Evolutionary conservation across 30 jellyfish, hydroid and myxozoan genomes (phyloP).

Genomic region (Cassiopea xamachana): DNA sequence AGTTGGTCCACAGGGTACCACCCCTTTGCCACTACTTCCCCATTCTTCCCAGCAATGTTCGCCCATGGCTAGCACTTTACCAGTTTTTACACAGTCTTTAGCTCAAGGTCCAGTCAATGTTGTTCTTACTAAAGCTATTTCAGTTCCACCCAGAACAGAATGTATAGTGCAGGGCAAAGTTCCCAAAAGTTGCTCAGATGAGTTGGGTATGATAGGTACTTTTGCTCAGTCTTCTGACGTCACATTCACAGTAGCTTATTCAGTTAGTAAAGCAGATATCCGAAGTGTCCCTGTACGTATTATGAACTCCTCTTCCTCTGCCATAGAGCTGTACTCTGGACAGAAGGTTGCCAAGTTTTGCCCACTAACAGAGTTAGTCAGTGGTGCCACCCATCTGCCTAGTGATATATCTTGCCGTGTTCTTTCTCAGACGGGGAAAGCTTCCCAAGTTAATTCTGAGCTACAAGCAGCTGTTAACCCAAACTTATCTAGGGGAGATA

Average conservation of each 20-base stretch:
- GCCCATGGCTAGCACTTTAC: neutral
- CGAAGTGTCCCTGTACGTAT: slow-evolving; percentile 18
- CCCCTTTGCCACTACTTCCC: slow-evolving; percentile 14
- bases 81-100: slow-evolving; percentile 21
- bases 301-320: slow-evolving; percentile 7
- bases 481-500: neutral
- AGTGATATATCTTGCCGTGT: neutral
- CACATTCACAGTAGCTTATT: neutral
- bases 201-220: slow-evolving; percentile 17
- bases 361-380: slow-evolving; percentile 34
- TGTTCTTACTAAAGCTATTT: neutral
- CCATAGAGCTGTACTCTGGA: slow-evolving; percentile 14
- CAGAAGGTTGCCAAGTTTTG: slow-evolving; percentile 21
- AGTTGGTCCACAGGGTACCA: slow-evolving; percentile 31
- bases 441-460: slow-evolving; percentile 4
- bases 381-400: slow-evolving; percentile 23
- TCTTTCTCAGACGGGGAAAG: neutral
- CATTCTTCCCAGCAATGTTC: neutral
- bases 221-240: neutral
- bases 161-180: slow-evolving; percentile 30
- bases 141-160: slow-evolving; percentile 3
- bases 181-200: neutral
- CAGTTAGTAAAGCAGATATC: slow-evolving; percentile 15
- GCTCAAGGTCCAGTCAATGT: slow-evolving; percentile 13
- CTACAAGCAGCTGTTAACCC: slow-evolving; percentile 29